Evolutionary conservation across 1,140 invertebrate species (phyloP), one percentile per base, ranked within the genome.

Genomic region (Rhopalosiphum maidis): DNA sequence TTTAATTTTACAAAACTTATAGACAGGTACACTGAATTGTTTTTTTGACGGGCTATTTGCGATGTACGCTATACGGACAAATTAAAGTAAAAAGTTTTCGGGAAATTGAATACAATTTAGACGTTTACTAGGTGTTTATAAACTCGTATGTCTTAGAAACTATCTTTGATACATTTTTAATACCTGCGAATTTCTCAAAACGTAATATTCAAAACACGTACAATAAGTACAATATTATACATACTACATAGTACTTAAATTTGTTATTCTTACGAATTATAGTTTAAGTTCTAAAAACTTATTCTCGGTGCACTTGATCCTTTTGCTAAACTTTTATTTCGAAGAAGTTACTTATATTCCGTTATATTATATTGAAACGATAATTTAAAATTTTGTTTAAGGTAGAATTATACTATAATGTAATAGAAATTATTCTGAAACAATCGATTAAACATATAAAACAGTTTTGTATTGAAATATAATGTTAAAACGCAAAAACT

Each of bases 301-400:
- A 77, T 77, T 35, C 15, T 77, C 15, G 30, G 0, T 68, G 60
- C 60, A 68, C 11, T 68, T 68, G 60, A 68, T 77, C 60, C 15
- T 77, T 77, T 77, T 77, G n/a, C 15, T n/a, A 15, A 77, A 77
- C n/a, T 77, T 77, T 18, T n/a, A 77, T 77, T n/a, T 77, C 60
- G 15, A 77, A 77, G 60, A 77, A 77, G 30, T 77, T 77, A 77
- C n/a, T 0, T 77, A 77, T 77, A 77, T 35, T 77, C 15, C 60
- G 30, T 77, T 77, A 7, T 18, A n/a, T 77, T n/a, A 18, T n/a
- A n/a, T 77, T 15, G 15, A n/a, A n/a, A n/a, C 30, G 60, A 77
- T n/a, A 77, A n/a, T n/a, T 77, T 77, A 77, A 77, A n/a, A 77
- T 77, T n/a, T 68, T n/a, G 60, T 77, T 77, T 18, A n/a, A 77